Conservation (phyloP, 2,888 invertebrate species). For the Ornithoptera alexandrae region DNA sequence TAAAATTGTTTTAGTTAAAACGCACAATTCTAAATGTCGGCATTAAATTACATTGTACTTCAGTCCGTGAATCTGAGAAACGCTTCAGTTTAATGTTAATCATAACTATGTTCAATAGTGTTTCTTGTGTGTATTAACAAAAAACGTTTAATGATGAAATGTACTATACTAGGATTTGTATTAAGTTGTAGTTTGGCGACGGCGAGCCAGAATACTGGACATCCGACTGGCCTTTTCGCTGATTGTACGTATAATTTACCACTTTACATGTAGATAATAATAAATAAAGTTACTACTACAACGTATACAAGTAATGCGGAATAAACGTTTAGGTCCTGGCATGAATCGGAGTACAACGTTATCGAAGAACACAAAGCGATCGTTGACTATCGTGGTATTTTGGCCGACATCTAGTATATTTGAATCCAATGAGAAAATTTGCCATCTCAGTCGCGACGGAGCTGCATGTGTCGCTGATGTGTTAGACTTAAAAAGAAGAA, state of each 20-base stretch:
- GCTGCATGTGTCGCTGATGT: conserved; percentile 54
- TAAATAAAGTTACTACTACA: background rate
- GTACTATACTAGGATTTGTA: conserved; percentile 31
- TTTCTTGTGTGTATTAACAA: background rate
- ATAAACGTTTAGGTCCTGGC: conserved; percentile 59
- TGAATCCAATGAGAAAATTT: conserved; percentile 48
- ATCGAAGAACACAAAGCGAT: conserved; percentile 52
- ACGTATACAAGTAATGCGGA: background rate
- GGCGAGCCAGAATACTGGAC: conserved; percentile 49
- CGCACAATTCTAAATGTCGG: conserved; percentile 3
- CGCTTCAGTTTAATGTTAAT: conserved; percentile 10
- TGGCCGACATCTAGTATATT: conserved; percentile 45
- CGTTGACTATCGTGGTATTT: conserved; percentile 51
- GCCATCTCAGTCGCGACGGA: conserved; percentile 48
- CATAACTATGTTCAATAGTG: conserved; percentile 27
- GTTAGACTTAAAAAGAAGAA: conserved; percentile 50
- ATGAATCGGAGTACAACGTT: conserved; percentile 60
- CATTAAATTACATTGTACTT: conserved; percentile 4
- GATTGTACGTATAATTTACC: conserved; percentile 51
- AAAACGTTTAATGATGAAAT: conserved; percentile 35
- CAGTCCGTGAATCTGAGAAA: conserved; percentile 9
- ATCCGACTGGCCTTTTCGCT: conserved; percentile 61
- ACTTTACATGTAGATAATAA: background rate
- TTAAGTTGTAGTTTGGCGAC: conserved; percentile 35
- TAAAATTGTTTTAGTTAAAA: conserved; percentile 4